Evolutionary conservation across 2,888 invertebrate genomes (phyloP).

Genomic region (Stictocephala bisonia): DNA sequence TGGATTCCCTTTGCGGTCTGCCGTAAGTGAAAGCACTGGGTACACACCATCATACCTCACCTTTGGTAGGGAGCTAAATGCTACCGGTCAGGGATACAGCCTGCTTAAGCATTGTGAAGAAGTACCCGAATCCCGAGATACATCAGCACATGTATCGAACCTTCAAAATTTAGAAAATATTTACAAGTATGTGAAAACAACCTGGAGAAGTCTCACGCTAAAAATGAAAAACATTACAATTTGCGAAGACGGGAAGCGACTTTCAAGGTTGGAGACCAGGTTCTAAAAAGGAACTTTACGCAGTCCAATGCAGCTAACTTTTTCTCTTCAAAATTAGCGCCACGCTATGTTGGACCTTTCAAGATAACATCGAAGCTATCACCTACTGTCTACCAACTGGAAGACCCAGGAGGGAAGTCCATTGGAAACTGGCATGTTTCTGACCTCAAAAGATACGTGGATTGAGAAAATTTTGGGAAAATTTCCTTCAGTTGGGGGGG

Average conservation of each 20-base stretch:
- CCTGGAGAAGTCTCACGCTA: background rate
- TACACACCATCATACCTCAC: slow-evolving; percentile 55
- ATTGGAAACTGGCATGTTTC: slow-evolving; percentile 50
- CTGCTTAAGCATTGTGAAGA: background rate
- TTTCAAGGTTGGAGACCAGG: slow-evolving; percentile 1
- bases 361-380: slow-evolving; percentile 39
- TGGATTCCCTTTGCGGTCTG: slow-evolving; percentile 56
- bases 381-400: slow-evolving; percentile 50
- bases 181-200: slow-evolving; percentile 2
- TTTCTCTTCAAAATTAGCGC: slow-evolving; percentile 51
- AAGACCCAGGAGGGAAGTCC: background rate
- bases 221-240: slow-evolving; percentile 26
- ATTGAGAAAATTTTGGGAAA: slow-evolving; percentile 14
- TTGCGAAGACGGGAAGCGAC: slow-evolving; percentile 11
- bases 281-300: slow-evolving; percentile 27
- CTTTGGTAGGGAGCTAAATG: slow-evolving; percentile 11
- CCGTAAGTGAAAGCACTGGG: slow-evolving; percentile 52
- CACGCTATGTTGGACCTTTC: slow-evolving; percentile 49
- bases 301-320: slow-evolving; percentile 48
- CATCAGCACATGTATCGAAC: background rate
- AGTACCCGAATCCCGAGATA: background rate
- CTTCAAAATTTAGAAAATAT: background rate
- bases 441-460: slow-evolving; percentile 42
- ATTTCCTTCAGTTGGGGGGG: slow-evolving; percentile 10
- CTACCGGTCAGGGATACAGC: background rate